Percentiles rank a stretch among this genome's conserved stretches.
phyloP scores from a whole-genome alignment of 2,888 invertebrate genomes.

The Drosophila anomalata region DNA sequence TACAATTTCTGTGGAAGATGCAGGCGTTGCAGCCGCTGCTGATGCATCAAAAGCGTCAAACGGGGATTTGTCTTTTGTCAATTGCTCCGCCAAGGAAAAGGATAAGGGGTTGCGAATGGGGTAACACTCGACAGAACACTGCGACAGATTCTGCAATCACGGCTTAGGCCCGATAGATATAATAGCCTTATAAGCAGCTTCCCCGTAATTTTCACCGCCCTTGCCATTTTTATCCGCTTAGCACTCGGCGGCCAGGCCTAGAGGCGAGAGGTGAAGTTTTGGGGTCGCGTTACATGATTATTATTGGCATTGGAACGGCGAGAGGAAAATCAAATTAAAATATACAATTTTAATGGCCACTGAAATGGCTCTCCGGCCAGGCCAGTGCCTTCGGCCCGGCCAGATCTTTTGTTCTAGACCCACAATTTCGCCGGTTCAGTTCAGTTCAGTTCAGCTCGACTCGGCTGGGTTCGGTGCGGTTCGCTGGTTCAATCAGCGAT shows the following conservation, averaged over 20 bases:
- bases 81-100: constrained; percentile 17
- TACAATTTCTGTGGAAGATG: constrained; percentile 22
- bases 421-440: constrained; percentile 41
- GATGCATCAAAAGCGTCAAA: constrained; percentile 65
- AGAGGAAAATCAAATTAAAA: constrained; percentile 78
- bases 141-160: constrained; percentile 43
- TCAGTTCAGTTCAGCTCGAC: constrained; percentile 43
- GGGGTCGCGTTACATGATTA: constrained; percentile 61
- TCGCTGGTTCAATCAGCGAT: constrained; percentile 76
- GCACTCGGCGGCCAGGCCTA: neutral
- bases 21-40: constrained; percentile 42
- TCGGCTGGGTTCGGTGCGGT: constrained; percentile 45
- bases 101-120: constrained; percentile 23
- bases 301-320: constrained; percentile 58
- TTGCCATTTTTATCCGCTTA: constrained; percentile 61
- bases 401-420: constrained; percentile 62
- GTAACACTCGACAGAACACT: neutral
- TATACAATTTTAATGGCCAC: constrained; percentile 77
- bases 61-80: constrained; percentile 46
- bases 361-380: constrained; percentile 31
- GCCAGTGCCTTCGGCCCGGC: constrained; percentile 7
- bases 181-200: constrained; percentile 67
- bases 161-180: constrained; percentile 67
- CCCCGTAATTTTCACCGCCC: constrained; percentile 14
- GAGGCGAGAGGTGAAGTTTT: constrained; percentile 3